Evolutionary conservation across 1,140 invertebrate species (phyloP).

Genomic region (Parasteatoda tepidariorum): DNA sequence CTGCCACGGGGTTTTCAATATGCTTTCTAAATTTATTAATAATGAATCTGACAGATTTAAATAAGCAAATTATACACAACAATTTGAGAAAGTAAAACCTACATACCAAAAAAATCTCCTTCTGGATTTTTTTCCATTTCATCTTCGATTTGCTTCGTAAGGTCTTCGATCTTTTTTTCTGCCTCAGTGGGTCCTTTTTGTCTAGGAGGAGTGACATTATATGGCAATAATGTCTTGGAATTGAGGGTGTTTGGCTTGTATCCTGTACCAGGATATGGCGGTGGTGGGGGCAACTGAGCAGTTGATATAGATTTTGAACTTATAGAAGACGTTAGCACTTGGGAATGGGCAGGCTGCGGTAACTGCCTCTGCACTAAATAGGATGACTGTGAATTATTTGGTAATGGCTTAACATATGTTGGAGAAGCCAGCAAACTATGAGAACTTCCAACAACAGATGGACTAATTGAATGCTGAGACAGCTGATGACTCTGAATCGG

Average conservation of each 20-base stretch:
- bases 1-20: too few relatives aligned
- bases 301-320: background rate
- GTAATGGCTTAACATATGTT: slow-evolving; percentile 7
- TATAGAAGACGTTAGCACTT: slow-evolving; percentile 23
- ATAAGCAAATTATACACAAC: too few relatives aligned
- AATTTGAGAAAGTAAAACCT: too few relatives aligned
- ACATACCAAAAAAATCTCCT: slow-evolving; percentile 94
- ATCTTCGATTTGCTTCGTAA: slow-evolving; percentile 89
- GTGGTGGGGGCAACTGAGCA: slow-evolving; percentile 18
- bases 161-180: slow-evolving; percentile 89
- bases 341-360: slow-evolving; percentile 13
- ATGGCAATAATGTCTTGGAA: slow-evolving; percentile 83
- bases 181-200: slow-evolving; percentile 84
- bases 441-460: slow-evolving; percentile 26
- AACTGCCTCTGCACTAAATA: slow-evolving; percentile 24
- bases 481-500: slow-evolving; percentile 34
- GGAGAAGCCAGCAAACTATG: slow-evolving; percentile 18
- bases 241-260: slow-evolving; percentile 63
- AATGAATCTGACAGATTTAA: too few relatives aligned
- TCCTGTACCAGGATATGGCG: slow-evolving; percentile 39
- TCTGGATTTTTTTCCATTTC: slow-evolving; percentile 95
- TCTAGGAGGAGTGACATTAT: slow-evolving; percentile 82
- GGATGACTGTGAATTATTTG: slow-evolving; percentile 29
- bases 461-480: slow-evolving; percentile 18
- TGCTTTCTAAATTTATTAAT: too few relatives aligned